Evolutionary conservation across 2,888 invertebrate genomes (phyloP), one percentile per base, ranked within the genome.

Genomic region (Formica aserva): DNA sequence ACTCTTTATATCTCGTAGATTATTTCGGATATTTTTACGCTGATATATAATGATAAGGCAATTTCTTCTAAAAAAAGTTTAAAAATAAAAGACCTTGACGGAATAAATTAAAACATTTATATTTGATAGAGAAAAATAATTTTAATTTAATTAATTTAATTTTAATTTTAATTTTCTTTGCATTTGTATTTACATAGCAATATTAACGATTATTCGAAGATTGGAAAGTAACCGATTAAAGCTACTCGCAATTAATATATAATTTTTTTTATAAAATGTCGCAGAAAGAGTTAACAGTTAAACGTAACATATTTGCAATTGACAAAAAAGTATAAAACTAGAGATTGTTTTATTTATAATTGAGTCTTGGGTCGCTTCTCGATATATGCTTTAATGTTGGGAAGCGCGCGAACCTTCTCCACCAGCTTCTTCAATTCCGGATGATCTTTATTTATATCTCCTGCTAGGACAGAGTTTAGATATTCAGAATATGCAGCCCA

Each of bases 331-430:
- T 29, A 63, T 11, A 38, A 48, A 62, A 63, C 5, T 9, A 45
- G 1, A 26, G 15, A 32, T 29, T 18, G 13, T 62, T 67, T 62
- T 11, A 77, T 85, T 91, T 87, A 92, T 1, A 91, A 35, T 18
- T 82, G 18, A 1, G 91, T 91, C 81, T 93, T 88, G 0, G 93
- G 93, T 32, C 94, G 93, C 11, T 91, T 92, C 0, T 93, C 95
- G 15, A 94, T 88, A 86, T 94, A 95, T 35, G 94, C 94, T 87
- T 95, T 95, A 74, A 96, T 92, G 48, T 95, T 94, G 0, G 95
- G 95, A 26, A 93, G 84, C 0, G 93, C 82, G 9, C 91, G 90
- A 0, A 96, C 95, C 3, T 92, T 92, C 32, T 95, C 94, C 0
- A 91, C 76, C 4, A 95, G 87, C 78, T 95, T 95, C 89, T 94